These are phyloP conservation scores for Heteronetta atricapilla DNA, from an alignment of 2,113 vertebrate species.

Conservation along the genomic window DNA sequence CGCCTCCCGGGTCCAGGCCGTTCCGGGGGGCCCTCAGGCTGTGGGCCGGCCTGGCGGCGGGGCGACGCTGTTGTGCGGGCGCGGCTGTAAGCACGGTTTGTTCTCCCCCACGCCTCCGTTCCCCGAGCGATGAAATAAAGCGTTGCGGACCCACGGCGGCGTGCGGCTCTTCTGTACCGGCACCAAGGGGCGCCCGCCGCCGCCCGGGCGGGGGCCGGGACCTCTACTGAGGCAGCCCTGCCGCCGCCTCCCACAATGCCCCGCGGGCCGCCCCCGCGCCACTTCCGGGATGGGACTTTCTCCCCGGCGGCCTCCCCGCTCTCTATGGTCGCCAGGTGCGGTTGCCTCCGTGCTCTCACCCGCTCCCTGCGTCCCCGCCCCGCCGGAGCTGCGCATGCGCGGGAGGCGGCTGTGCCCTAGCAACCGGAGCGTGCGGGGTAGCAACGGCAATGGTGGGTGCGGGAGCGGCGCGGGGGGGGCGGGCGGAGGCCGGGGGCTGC, in stretches of 20 bases:
- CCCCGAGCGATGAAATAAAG: too few species aligned
- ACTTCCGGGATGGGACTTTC: neutral
- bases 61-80: too few species aligned
- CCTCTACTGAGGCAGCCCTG: too few species aligned
- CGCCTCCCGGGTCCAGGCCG: too few species aligned
- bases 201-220: too few species aligned
- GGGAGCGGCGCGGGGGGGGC: neutral
- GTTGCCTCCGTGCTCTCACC: neutral
- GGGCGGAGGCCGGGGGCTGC: neutral
- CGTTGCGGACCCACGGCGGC: too few species aligned
- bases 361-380: rapidly evolving
- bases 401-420: constrained; percentile 66
- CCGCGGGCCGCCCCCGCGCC: neutral
- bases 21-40: too few species aligned
- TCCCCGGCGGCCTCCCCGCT: neutral
- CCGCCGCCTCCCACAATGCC: neutral
- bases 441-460: constrained; percentile 80
- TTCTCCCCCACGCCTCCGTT: too few species aligned
- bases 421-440: constrained; percentile 79
- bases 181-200: too few species aligned
- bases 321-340: neutral
- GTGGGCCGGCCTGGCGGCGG: too few species aligned
- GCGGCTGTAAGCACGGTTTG: too few species aligned
- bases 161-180: too few species aligned
- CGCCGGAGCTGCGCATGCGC: constrained; percentile 64